Base-by-base conservation (phyloP, 2,888 invertebrate genomes). In the Alloscopus bannaensis region DNA sequence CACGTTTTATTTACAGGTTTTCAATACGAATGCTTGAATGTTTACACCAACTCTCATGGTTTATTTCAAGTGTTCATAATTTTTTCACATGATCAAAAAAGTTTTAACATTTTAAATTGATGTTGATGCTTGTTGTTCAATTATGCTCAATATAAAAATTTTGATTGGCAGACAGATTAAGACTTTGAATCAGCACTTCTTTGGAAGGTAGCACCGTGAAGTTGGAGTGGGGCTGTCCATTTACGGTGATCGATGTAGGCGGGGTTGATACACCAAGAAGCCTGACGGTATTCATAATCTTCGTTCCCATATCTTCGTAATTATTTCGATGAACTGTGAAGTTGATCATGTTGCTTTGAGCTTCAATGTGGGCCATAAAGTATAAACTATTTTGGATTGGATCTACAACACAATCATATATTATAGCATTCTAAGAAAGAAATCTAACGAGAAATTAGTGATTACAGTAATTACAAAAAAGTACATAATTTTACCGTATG, bases 401-500 rank as follows among this genome's bases (percentile, higher is more conserved):
- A 28, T 47, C 45, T 45, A 16, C n/a, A n/a, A n/a, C n/a, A 45
- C 13, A 36, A 36, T 8, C 13, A 36, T 8, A 36, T 36, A 8
- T 8, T 36, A 36, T 36, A 36, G 13, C 36, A 36, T 36, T 13
- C 36, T 13, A 36, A 36, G 6, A 8, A 8, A 36, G 13, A 36
- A 8, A 36, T 36, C 36, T 36, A 6, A 36, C 13, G 36, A 36
- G 6, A 11, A n/a, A n/a, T n/a, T n/a, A n/a, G n/a, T 29, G 4
- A 16, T 3, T 60, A 28, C 59, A 36, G 50, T 1, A 24, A 42
- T 47, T 22, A 29, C 24, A 8, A 11, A 16, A 29, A 55, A n/a
- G 45, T n/a, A 2, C 85, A 55, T 42, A 20, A 11, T 22, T 42
- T 66, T 81, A 82, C 82, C 81, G 59, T 80, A 82, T 18, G 86